phyloP scores from a whole-genome alignment of 2,888 invertebrate species.

The Coleophora deauratella region DNA sequence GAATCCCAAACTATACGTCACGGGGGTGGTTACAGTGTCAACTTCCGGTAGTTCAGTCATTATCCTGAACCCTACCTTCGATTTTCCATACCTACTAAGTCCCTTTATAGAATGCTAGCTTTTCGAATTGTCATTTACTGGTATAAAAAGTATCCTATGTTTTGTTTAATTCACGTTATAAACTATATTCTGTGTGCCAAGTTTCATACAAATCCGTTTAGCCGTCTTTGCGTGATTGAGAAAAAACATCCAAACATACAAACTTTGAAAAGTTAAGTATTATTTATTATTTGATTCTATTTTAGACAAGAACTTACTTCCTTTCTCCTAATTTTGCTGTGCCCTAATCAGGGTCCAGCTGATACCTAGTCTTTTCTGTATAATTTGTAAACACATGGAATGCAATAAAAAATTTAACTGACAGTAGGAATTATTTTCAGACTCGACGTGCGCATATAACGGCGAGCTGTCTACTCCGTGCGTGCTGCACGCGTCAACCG shows the following conservation, averaged over 20 bases:
- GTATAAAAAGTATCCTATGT: not conserved
- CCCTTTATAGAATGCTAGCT: not conserved
- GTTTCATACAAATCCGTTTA: too few species aligned
- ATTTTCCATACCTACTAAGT: not conserved
- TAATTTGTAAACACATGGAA: not conserved
- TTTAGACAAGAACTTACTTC: too few species aligned
- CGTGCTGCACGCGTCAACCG: slow-evolving; percentile 31
- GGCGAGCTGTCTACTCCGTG: slow-evolving; percentile 30
- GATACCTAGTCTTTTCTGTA: not conserved
- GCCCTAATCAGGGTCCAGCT: too few species aligned
- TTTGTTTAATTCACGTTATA: not conserved
- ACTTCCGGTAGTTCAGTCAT: too few species aligned
- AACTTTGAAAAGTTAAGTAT: too few species aligned
- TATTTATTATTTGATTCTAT: too few species aligned
- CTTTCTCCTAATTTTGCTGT: too few species aligned
- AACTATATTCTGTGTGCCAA: not conserved
- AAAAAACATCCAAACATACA: too few species aligned
- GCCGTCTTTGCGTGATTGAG: too few species aligned
- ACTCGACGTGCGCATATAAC: slow-evolving; percentile 39
- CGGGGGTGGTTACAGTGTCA: not conserved
- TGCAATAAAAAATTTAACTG: not conserved
- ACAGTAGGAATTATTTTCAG: slow-evolving; percentile 23
- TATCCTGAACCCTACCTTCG: too few species aligned
- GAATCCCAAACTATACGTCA: not conserved
- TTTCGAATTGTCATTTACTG: too few species aligned